A percentile compares a stretch with the other conserved stretches of the same genome.
Evolutionary conservation across 2,113 vertebrate genomes (phyloP).

Genomic region (Mastomys coucha): DNA sequence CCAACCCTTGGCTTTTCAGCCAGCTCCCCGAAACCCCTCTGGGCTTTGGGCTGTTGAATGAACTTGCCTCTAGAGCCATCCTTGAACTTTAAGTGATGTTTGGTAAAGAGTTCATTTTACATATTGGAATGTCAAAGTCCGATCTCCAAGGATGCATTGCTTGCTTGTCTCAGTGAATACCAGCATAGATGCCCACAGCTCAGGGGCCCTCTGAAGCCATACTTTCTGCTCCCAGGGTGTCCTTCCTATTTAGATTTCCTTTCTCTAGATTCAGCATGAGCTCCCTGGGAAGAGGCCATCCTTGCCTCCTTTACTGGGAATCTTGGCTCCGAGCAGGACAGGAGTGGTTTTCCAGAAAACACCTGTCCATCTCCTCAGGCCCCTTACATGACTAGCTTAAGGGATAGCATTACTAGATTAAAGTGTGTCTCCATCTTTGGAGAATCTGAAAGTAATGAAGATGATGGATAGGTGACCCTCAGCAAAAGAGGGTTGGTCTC

Average conservation of each 20-base stretch:
- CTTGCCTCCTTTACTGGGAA: not conserved
- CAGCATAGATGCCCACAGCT: not conserved
- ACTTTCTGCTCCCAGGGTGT: rapidly evolving
- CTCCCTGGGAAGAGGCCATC: not conserved
- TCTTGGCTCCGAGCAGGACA: not conserved
- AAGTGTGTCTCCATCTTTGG: not conserved
- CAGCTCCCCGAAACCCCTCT: not conserved
- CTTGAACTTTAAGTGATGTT: not conserved
- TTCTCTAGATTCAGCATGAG: not conserved
- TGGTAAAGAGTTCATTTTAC: not conserved
- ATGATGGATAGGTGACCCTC: not conserved
- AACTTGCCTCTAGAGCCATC: not conserved
- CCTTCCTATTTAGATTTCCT: not conserved
- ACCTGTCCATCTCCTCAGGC: not conserved
- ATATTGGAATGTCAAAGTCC: not conserved
- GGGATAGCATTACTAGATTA: not conserved
- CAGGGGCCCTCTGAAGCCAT: rapidly evolving
- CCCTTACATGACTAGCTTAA: not conserved
- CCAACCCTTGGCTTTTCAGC: not conserved
- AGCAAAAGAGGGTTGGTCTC: not conserved
- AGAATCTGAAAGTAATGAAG: not conserved
- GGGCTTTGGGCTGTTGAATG: not conserved
- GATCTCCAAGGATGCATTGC: not conserved
- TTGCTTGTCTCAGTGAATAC: not conserved
- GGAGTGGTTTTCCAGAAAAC: not conserved